Conservation (phyloP, 2,888 invertebrate genomes). For the Malthinus flaveolus region DNA sequence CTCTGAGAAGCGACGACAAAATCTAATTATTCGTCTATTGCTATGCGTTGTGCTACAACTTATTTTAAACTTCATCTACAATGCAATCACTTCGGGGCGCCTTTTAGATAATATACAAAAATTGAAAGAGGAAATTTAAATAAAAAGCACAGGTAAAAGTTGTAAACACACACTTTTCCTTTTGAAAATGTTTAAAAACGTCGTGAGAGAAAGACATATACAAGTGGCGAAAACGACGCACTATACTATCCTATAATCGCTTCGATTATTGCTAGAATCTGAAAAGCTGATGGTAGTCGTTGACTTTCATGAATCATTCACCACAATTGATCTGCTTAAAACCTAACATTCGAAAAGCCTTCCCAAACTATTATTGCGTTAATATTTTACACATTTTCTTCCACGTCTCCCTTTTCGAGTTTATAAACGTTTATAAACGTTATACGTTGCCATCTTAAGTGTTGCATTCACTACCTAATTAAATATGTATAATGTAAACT, state of each 20-base stretch:
- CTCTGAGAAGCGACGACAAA: slow-evolving; percentile 22
- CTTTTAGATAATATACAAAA: slow-evolving; percentile 18
- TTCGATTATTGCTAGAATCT: slow-evolving; percentile 39
- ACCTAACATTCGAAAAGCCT: slow-evolving; percentile 23
- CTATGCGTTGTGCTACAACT: slow-evolving; percentile 20
- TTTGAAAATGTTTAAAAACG: too few relatives aligned
- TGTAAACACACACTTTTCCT: slow-evolving; percentile 15
- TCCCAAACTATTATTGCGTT: background rate
- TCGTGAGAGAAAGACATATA: background rate
- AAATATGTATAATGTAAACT: background rate
- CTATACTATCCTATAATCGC: slow-evolving; percentile 40
- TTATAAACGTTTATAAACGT: too few relatives aligned
- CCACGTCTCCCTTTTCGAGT: background rate
- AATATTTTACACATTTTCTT: background rate
- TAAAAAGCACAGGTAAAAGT: slow-evolving; percentile 7
- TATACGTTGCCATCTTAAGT: background rate
- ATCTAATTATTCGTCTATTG: slow-evolving; percentile 30
- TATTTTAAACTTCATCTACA: slow-evolving; percentile 25
- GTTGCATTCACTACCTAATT: background rate
- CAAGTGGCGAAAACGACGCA: slow-evolving; percentile 31
- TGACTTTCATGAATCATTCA: slow-evolving; percentile 40
- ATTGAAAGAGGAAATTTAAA: slow-evolving; percentile 13
- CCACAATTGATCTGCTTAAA: slow-evolving; percentile 39
- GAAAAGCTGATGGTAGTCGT: slow-evolving; percentile 23
- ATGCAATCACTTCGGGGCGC: slow-evolving; percentile 21